Evolutionary conservation across 2,797 vertebrate species (phyloP), one percentile per base, ranked within the genome.

Genomic region (Odontamblyopus lacepedii): DNA sequence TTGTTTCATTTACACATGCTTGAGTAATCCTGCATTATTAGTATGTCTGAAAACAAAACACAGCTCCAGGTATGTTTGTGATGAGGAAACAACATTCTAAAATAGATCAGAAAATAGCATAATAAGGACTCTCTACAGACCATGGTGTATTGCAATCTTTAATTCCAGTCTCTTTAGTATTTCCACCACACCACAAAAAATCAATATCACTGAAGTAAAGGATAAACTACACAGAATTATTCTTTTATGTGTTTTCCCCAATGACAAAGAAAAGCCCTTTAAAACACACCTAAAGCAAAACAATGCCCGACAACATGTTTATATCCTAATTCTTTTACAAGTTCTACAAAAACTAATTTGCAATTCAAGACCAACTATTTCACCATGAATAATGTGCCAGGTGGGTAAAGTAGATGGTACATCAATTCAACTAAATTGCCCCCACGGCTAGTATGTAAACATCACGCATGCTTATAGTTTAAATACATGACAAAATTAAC

Each of bases 281-380:
- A 60, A 60, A 60, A 60, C 27, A 30, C 57, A 6, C 2, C 1
- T 15, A 18, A 60, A 60, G 18, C 29, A 27, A 26, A 57, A 26
- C 55, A 57, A 57, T 57, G 55, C 1, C 8, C 23, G 11, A 26
- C 8, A 56, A 56, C 55, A 4, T 26, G 6, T 57, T 60, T 60
- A 29, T 15, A 30, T 30, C 27, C 13, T 30, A 2, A 30, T 13
- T 30, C 29, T 18, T 8, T 60, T 60, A 18, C 15, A 16, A 30
- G 12, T 60, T 16, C 57, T 16, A 18, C 30, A 62, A 18, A 62
- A 35, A 32, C 16, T 16, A 38, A n/a, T 63, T 30, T 19, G 18
- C 30, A 35, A 63, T 63, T 63, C 19, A 63, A 8, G 19, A 12
- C n/a, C 27, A 67, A 19, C 29, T 51, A 67, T 53, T 67, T 66